Percentiles rank a stretch among this genome's conserved stretches.
These are phyloP conservation scores for Heteropelma amictum DNA, from an alignment of 2,888 invertebrate species.

Conservation along the genomic window DNA sequence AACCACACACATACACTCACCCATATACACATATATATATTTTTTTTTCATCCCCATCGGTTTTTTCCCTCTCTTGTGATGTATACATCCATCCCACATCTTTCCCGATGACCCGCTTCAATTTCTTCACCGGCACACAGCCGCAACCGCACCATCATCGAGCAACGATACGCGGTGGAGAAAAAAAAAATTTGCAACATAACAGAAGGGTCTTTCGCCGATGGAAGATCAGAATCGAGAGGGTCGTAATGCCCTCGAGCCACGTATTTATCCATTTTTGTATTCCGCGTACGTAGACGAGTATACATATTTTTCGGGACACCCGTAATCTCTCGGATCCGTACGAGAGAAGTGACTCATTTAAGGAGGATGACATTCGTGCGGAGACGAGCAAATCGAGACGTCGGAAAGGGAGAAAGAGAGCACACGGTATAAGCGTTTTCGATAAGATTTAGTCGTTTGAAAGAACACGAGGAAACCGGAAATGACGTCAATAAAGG, in stretches of 20 bases:
- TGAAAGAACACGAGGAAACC: too few relatives aligned
- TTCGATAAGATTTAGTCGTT: too few relatives aligned
- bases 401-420: background rate
- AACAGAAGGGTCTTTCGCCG: constrained; percentile 13
- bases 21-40: too few relatives aligned
- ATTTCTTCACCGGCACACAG: constrained; percentile 22
- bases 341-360: constrained; percentile 25
- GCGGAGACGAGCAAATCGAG: background rate
- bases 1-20: background rate
- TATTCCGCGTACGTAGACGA: constrained; percentile 26
- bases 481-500: too few relatives aligned
- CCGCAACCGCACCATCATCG: constrained; percentile 1
- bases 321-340: background rate
- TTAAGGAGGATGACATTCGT: constrained; percentile 14
- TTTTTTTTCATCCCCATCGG: too few relatives aligned
- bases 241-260: constrained; percentile 19
- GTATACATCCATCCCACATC: background rate
- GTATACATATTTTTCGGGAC: too few relatives aligned
- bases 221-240: constrained; percentile 35
- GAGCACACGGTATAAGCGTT: too few relatives aligned
- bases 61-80: background rate
- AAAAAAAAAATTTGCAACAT: constrained; percentile 22
- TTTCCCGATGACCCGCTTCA: constrained; percentile 23
- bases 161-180: background rate
- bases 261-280: constrained; percentile 28